Evolutionary conservation across 2,888 invertebrate genomes (phyloP).

Genomic region (Thecophora atra): DNA sequence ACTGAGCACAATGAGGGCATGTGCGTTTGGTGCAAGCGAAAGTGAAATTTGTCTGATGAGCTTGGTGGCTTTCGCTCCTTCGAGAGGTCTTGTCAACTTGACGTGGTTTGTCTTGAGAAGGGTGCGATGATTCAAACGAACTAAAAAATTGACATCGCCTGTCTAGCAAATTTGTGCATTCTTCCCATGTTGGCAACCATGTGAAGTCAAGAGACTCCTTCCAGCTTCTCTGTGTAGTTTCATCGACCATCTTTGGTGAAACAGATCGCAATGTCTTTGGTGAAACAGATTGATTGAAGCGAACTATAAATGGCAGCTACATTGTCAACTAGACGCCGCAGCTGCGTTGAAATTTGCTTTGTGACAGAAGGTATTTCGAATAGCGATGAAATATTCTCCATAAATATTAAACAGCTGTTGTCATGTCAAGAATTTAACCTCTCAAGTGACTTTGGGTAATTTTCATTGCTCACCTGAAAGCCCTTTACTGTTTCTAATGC

Average conservation of each 20-base stretch:
- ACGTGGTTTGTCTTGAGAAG: background rate
- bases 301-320: constrained; percentile 33
- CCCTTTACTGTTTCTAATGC: constrained; percentile 16
- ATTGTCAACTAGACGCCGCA: constrained; percentile 32
- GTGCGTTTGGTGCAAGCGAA: constrained; percentile 16
- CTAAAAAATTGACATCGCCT: constrained; percentile 38
- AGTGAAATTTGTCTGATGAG: constrained; percentile 17
- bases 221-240: constrained; percentile 39
- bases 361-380: constrained; percentile 19
- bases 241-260: constrained; percentile 38
- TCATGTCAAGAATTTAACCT: no score
- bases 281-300: constrained; percentile 31
- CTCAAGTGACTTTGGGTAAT: constrained; percentile 33
- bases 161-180: constrained; percentile 30
- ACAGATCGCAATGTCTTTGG: constrained; percentile 34
- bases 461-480: constrained; percentile 29
- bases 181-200: constrained; percentile 33
- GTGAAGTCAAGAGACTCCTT: constrained; percentile 38
- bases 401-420: no score
- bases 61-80: background rate
- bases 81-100: constrained; percentile 11
- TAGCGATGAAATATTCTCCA: no score
- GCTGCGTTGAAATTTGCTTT: constrained; percentile 17
- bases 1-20: constrained; percentile 20
- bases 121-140: constrained; percentile 21